phyloP scores from a whole-genome alignment of 2,797 vertebrate species.

The Hylomyscus alleni region DNA sequence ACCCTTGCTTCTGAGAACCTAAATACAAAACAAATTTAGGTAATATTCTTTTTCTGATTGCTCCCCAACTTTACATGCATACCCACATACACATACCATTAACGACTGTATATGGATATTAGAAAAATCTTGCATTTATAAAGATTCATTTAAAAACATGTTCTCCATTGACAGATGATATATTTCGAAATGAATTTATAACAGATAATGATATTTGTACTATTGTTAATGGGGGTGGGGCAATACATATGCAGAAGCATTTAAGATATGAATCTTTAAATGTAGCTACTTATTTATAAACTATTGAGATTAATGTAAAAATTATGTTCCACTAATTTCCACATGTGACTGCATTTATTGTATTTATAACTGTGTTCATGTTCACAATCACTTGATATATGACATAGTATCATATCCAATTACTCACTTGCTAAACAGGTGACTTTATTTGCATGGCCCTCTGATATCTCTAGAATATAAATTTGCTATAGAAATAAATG shows the following conservation, averaged over 20 bases:
- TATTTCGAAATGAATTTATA: neutral
- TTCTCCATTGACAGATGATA: neutral
- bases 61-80: neutral
- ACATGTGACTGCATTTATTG: neutral
- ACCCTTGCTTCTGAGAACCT: neutral
- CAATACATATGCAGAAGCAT: neutral
- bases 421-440: neutral
- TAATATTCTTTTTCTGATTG: neutral
- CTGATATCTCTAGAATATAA: neutral
- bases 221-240: neutral
- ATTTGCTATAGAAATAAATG: neutral
- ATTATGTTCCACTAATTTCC: neutral
- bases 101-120: neutral
- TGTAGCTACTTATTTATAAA: slow-evolving; percentile 17
- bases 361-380: neutral
- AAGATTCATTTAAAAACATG: neutral
- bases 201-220: neutral
- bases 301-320: neutral
- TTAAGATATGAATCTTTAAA: slow-evolving; percentile 17
- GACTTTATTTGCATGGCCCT: slow-evolving; percentile 8
- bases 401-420: neutral
- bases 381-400: neutral
- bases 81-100: neutral
- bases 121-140: neutral
- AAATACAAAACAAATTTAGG: slow-evolving; percentile 10